Base-by-base conservation (phyloP, 1,140 invertebrate genomes). In the Venturia canescens region DNA sequence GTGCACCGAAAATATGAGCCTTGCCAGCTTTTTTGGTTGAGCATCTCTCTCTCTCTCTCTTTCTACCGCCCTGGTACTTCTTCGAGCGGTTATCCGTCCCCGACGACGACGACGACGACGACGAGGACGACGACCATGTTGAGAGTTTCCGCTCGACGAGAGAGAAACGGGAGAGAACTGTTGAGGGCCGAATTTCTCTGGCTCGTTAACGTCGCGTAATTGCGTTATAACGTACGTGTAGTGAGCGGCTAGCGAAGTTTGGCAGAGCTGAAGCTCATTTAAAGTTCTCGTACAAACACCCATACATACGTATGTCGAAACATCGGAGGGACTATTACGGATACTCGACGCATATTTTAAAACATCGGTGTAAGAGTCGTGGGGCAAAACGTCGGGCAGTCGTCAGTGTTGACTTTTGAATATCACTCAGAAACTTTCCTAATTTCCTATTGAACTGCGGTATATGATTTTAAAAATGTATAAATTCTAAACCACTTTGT, bases 181-280 rank as follows among this genome's bases (percentile, higher is more conserved):
- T 21, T 26, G 18, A 63, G 21, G 21, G 57, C 57, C 21, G 57
- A 21, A 63, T 63, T 63, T 63, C 57, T 23, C 57, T 63, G 16
- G 57, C 16, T 63, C 57, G 21, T 63, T 63, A 63, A 26, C 21
- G 57, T 21, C 21, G 57, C 11, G 57, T 63, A 63, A 63, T 63
- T 63, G 21, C 57, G 21, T 63, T 63, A 63, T 63, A 63, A 63
- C n/a, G 57, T 63, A 53, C 50, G 57, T 63, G 23, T 63, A 63
- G 16, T n/a, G 23, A 63, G 21, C 57, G 57, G 21, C 21, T 21
- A 23, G 57, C 3, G 21, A 63, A 63, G 57, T 63, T 63, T 21
- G 7, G n/a, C 21, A n/a, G 57, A 21, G 57, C 18, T 26, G 21
- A 63, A 63, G 57, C 57, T 63, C 57, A 21, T n/a, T 63, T 63